Conservation (phyloP, 1,140 invertebrate species). For the Teleogryllus occipitalis region DNA sequence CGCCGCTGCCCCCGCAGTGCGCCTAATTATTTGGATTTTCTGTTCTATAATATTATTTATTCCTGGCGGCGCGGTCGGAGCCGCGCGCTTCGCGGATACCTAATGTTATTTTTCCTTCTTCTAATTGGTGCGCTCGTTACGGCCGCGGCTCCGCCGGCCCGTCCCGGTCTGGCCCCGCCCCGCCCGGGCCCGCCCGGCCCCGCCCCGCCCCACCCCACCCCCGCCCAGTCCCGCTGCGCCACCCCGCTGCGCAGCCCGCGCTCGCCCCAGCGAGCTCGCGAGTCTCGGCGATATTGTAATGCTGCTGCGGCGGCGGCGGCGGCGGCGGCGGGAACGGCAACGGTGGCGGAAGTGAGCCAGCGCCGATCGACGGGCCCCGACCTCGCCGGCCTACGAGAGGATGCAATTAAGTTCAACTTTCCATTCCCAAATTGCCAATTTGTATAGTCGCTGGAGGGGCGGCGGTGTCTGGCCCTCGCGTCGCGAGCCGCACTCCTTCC, state of each 20-base stretch:
- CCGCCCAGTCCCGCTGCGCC: too few relatives aligned
- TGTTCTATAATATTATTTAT: background rate
- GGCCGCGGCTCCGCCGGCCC: background rate
- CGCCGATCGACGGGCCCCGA: background rate
- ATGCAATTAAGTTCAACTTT: conserved; percentile 1
- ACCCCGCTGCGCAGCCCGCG: too few relatives aligned
- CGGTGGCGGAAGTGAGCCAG: background rate
- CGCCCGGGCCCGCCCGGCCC: too few relatives aligned
- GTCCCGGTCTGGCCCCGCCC: too few relatives aligned
- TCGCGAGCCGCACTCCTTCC: too few relatives aligned
- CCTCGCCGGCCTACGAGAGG: background rate
- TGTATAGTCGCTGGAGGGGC: background rate
- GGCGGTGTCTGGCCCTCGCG: background rate
- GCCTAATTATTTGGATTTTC: background rate
- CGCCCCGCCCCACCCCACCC: too few relatives aligned
- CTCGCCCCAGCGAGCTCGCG: background rate
- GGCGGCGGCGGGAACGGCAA: too few relatives aligned
- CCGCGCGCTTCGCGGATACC: background rate
- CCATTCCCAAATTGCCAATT: background rate
- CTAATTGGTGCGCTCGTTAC: background rate
- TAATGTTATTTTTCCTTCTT: conserved; percentile 5
- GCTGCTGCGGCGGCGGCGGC: too few relatives aligned
- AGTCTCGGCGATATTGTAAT: background rate
- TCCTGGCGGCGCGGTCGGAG: background rate
- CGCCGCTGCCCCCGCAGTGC: too few relatives aligned